These are phyloP conservation scores for Lethenteron camtschaticum DNA, from an alignment of 2,113 vertebrate genomes.

Conservation along the genomic window DNA sequence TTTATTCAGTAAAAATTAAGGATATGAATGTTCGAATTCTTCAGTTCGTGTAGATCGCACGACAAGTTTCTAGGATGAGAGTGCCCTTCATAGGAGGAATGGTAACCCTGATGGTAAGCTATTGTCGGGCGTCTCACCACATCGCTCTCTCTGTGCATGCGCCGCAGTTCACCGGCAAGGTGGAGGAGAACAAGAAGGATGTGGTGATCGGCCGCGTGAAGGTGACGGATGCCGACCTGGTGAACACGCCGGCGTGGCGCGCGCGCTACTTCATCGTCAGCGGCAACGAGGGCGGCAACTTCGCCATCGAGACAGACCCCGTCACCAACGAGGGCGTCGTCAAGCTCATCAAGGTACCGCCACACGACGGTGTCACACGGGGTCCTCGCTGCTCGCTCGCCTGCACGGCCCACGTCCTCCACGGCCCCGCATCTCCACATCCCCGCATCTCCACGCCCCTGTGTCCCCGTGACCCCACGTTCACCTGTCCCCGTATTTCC, in stretches of 20 bases:
- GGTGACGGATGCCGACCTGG: slow-evolving; percentile 36
- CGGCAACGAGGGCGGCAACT: slow-evolving; percentile 46
- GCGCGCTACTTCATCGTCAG: slow-evolving; percentile 36
- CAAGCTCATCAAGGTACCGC: slow-evolving; percentile 42
- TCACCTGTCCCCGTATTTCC: background rate
- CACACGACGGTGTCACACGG: background rate
- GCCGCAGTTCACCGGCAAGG: slow-evolving; percentile 25
- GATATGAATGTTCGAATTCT: too few species aligned
- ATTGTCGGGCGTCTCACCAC: too few species aligned
- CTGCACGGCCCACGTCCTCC: background rate
- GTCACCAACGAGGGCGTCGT: slow-evolving; percentile 47
- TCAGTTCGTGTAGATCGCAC: too few species aligned
- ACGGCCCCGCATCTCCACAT: background rate
- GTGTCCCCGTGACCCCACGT: background rate
- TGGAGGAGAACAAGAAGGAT: slow-evolving; percentile 37
- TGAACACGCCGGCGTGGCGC: slow-evolving; percentile 28
- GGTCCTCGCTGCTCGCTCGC: background rate
- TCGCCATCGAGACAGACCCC: slow-evolving; percentile 44
- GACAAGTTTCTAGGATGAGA: too few species aligned
- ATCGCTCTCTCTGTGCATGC: too few species aligned
- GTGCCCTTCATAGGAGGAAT: too few species aligned
- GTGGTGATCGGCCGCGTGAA: slow-evolving; percentile 34
- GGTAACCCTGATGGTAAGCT: too few species aligned
- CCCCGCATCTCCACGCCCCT: background rate
- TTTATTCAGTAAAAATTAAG: too few species aligned